phyloP scores from a whole-genome alignment of 2,797 vertebrate genomes.

The Pangasius larnaudii region DNA sequence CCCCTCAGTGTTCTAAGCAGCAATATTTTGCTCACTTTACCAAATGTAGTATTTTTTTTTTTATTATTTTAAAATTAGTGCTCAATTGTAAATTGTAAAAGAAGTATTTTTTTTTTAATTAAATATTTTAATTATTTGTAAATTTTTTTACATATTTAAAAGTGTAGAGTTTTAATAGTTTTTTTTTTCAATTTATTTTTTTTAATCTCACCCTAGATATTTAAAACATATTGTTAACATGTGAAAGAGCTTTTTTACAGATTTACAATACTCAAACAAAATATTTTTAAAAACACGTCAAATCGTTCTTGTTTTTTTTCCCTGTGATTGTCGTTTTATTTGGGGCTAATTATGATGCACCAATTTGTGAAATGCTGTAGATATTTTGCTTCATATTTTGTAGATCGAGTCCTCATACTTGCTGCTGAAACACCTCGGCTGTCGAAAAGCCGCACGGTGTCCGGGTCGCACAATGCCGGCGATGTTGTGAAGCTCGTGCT shows the following conservation, averaged over 20 bases:
- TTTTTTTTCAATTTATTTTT: not conserved
- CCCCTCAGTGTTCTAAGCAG: not conserved
- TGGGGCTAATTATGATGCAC: not conserved
- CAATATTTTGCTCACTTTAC: not conserved
- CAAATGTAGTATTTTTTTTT: not conserved
- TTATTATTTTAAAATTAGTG: not conserved
- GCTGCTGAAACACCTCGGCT: not conserved
- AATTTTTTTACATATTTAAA: not conserved
- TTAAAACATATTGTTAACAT: not conserved
- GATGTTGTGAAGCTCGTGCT: not conserved
- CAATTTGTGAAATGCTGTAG: not conserved
- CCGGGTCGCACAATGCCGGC: not conserved
- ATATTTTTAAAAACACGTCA: not conserved
- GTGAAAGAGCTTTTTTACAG: not conserved
- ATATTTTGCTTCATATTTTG: not conserved
- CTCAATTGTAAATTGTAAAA: not conserved
- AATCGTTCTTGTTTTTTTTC: not conserved
- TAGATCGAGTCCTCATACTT: not conserved
- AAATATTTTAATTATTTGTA: not conserved
- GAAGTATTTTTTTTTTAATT: not conserved
- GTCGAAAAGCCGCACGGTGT: not conserved
- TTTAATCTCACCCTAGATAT: not conserved
- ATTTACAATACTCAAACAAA: not conserved
- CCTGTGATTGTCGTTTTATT: not conserved
- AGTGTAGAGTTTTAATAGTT: not conserved